Evolutionary conservation across 2,113 vertebrate genomes (phyloP).

Genomic region (Cephalophus harveyi): DNA sequence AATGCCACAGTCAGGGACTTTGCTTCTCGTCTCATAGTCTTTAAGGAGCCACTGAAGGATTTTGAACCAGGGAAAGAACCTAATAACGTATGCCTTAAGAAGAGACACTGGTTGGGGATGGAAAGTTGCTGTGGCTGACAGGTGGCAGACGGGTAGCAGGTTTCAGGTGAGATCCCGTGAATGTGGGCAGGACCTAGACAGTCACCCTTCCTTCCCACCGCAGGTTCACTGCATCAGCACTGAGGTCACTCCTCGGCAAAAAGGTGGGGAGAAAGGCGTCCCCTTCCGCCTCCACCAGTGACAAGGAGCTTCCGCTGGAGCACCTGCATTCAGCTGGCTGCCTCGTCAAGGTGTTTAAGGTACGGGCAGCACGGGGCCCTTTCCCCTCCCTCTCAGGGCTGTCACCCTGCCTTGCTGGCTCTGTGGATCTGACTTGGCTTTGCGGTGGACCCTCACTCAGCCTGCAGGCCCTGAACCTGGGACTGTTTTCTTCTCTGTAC

Average conservation of each 20-base stretch:
- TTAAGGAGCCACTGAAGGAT: neutral
- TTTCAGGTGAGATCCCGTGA: neutral
- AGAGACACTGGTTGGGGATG: neutral
- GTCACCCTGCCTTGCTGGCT: neutral
- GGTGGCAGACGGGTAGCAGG: neutral
- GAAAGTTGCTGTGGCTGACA: neutral
- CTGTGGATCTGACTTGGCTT: neutral
- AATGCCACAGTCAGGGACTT: neutral
- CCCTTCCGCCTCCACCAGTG: slow-evolving; percentile 70
- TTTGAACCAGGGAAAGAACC: neutral
- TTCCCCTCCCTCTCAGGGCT: neutral
- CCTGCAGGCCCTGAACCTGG: neutral
- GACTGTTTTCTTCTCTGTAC: neutral
- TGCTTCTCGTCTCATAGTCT: neutral
- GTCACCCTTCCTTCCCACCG: neutral
- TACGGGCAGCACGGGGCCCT: neutral
- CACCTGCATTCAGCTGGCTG: slow-evolving; percentile 66
- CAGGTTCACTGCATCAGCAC: slow-evolving; percentile 77
- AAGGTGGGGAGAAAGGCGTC: slow-evolving; percentile 74
- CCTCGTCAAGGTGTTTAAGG: slow-evolving; percentile 75
- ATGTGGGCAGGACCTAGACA: neutral
- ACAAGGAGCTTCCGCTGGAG: slow-evolving; percentile 48
- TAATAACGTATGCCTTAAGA: neutral
- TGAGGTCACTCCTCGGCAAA: slow-evolving; percentile 73
- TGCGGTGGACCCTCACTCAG: neutral